Percentiles rank a stretch among this genome's conserved stretches.
Evolutionary conservation across 2,797 vertebrate species (phyloP).

Genomic region (Podargus strigoides): DNA sequence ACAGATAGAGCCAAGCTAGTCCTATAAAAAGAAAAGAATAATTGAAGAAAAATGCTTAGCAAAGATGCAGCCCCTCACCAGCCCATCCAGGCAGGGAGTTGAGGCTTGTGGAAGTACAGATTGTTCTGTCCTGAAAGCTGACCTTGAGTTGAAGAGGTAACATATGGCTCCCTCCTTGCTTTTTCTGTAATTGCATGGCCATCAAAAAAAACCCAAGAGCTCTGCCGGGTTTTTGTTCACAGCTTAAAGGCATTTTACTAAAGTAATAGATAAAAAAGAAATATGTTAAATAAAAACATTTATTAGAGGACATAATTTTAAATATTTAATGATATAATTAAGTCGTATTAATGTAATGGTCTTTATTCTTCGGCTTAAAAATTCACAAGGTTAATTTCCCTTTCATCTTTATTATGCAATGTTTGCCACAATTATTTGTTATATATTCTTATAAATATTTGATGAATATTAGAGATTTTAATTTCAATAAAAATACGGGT

Average conservation of each 20-base stretch:
- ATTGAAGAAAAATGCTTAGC: neutral
- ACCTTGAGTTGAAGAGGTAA: neutral
- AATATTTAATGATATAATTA: slow-evolving; percentile 68
- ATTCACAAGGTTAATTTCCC: slow-evolving; percentile 62
- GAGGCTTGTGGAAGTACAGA: neutral
- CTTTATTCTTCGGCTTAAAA: slow-evolving; percentile 55
- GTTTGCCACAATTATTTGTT: slow-evolving; percentile 63
- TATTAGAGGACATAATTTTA: slow-evolving; percentile 60
- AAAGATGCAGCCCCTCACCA: neutral
- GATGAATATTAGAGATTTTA: slow-evolving; percentile 49
- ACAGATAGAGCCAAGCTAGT: neutral
- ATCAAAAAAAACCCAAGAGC: neutral
- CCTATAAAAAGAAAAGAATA: neutral
- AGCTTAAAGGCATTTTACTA: slow-evolving; percentile 35
- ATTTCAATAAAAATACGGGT: slow-evolving; percentile 57
- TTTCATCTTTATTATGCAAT: slow-evolving; percentile 58
- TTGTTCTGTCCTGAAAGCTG: neutral
- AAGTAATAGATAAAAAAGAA: slow-evolving; percentile 53
- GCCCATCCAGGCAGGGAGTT: neutral
- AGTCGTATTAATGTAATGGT: slow-evolving; percentile 59
- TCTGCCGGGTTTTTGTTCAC: neutral
- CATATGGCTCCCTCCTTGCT: neutral
- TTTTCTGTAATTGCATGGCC: neutral
- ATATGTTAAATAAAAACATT: slow-evolving; percentile 62
- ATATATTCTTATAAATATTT: slow-evolving; percentile 56